Evolutionary conservation across 2,797 vertebrate species (phyloP), one percentile per base, ranked within the genome.

Genomic region (Decapterus maruadsi): DNA sequence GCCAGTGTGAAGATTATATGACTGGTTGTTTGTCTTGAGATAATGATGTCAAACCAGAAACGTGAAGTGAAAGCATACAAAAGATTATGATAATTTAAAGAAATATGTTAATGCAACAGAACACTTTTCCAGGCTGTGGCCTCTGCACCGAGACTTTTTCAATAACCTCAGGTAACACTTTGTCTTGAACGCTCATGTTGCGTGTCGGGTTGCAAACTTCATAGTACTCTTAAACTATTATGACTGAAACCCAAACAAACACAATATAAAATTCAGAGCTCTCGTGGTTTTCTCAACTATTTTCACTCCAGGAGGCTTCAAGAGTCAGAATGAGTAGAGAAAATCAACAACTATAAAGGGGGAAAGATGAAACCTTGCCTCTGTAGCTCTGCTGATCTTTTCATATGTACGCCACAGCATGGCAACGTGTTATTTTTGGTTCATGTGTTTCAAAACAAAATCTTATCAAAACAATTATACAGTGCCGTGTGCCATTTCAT

Each of bases 401-500:
- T 69, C 78, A 46, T 57, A 19, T 12, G 19, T 48, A 71, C 13
- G 42, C 69, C 67, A 48, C 81, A 70, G 71, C 78, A 58, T 68
- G 72, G 16, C 20, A 3, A 6, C 20, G 0, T 82, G 60, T 87
- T 89, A 53, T 73, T 70, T 75, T 80, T 78, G 72, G 57, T 29
- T 91, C 43, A 64, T 57, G 57, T 80, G 78, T 81, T 83, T 56
- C 73, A 82, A 72, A 88, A 87, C 70, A 86, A 75, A 65, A 42
- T 31, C 50, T 59, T 61, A 31, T 53, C 11, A 57, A 63, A 80
- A 56, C 40, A 70, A 1, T 43, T 38, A 62, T n/a, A 17, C 16
- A 34, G 20, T 16, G 36, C 20, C 40, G 20, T 14, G 46, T 61
- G 36, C 22, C 57, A 16, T 31, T 0, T 0, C 6, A 60, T 19